Evolutionary conservation across 2,113 vertebrate genomes (phyloP).

Genomic region (Amphiprion ocellaris): DNA sequence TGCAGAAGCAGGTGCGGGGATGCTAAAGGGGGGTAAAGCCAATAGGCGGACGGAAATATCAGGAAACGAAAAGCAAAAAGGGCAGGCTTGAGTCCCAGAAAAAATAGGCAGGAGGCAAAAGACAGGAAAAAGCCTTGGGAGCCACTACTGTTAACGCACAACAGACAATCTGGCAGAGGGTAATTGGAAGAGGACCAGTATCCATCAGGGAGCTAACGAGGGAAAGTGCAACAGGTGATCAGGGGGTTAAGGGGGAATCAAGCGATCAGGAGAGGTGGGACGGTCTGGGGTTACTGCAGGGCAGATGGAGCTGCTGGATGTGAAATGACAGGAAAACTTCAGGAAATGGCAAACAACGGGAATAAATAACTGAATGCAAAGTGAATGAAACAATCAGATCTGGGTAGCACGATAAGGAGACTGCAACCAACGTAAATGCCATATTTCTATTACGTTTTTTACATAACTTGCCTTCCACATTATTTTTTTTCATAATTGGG

Average conservation of each 20-base stretch:
- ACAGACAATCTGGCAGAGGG: conserved; percentile 8
- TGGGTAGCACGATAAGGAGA: background rate
- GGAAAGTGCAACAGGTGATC: conserved; percentile 6
- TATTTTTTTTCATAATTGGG: background rate
- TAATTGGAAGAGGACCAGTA: background rate
- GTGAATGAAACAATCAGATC: background rate
- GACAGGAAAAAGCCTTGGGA: background rate
- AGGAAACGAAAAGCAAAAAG: conserved; percentile 17
- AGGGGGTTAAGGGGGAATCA: background rate
- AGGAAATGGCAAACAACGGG: background rate
- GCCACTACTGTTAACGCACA: background rate
- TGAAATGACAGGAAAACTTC: conserved; percentile 8
- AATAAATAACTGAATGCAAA: background rate
- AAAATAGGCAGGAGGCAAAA: background rate
- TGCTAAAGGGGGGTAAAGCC: conserved; percentile 3
- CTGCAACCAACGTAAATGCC: background rate
- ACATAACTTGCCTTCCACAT: background rate
- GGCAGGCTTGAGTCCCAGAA: background rate
- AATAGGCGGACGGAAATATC: conserved; percentile 19
- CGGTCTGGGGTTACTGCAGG: conserved; percentile 3
- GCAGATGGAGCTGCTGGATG: background rate
- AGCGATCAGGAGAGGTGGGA: conserved; percentile 1
- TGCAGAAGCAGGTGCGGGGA: conserved; percentile 4
- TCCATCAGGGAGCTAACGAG: conserved; percentile 5
- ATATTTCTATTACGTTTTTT: background rate